Evolutionary conservation across 2,888 invertebrate genomes (phyloP).

Genomic region (Rhagophthalmus giganteus): DNA sequence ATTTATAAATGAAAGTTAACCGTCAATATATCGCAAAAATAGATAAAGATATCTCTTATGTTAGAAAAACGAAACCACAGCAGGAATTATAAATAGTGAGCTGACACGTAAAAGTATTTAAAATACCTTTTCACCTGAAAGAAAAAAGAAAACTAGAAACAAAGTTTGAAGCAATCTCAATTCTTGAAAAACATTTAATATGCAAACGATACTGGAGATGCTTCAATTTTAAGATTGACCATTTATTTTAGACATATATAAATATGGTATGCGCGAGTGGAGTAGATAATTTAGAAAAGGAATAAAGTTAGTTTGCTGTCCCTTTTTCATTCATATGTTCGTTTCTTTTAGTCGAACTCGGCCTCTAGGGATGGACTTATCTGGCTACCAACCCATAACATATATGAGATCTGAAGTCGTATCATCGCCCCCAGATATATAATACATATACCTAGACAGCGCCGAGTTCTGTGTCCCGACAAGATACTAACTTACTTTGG

Average conservation of each 20-base stretch:
- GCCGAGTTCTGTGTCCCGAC: constrained; percentile 28
- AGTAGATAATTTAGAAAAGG: constrained; percentile 40
- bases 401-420: constrained; percentile 37
- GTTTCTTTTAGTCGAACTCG: constrained; percentile 35
- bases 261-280: constrained; percentile 40
- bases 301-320: constrained; percentile 35
- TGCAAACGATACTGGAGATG: constrained; percentile 34
- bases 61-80: no score
- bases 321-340: constrained; percentile 34
- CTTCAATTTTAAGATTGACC: constrained; percentile 40
- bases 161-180: no score
- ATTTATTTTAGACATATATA: constrained; percentile 41
- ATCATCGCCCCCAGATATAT: constrained; percentile 35
- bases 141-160: no score
- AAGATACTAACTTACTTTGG: constrained; percentile 30
- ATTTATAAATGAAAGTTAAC: no score
- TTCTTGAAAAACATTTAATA: constrained; percentile 38
- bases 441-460: constrained; percentile 32
- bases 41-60: no score
- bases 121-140: no score
- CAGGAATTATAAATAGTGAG: no score
- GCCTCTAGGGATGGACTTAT: constrained; percentile 39
- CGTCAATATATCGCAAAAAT: no score
- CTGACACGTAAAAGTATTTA: no score
- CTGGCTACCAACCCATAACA: constrained; percentile 37